Conservation (phyloP, 2,797 vertebrate species). For the Simalia tracyae region DNA sequence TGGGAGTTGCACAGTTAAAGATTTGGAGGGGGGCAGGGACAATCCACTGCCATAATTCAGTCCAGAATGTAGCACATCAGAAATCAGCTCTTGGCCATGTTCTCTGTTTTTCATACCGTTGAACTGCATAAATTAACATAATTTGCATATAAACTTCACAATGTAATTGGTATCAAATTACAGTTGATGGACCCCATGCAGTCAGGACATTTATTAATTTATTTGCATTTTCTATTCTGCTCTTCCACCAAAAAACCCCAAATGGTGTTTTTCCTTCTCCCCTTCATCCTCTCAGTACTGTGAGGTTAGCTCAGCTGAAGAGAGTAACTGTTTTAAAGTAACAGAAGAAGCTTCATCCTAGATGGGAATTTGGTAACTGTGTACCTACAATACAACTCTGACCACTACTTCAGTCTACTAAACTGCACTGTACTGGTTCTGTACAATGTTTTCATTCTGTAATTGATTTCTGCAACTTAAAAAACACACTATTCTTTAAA, state of each 20-base stretch:
- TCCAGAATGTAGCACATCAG: background rate
- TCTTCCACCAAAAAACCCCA: background rate
- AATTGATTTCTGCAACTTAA: background rate
- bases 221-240: background rate
- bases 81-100: background rate
- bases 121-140: background rate
- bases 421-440: background rate
- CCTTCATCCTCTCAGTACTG: background rate
- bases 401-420: background rate
- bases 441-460: background rate
- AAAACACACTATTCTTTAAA: background rate
- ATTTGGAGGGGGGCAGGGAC: slow-evolving; percentile 10
- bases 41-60: background rate
- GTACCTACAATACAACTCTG: background rate
- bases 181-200: background rate
- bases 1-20: background rate
- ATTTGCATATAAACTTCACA: background rate
- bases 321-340: background rate
- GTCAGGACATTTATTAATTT: background rate
- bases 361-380: background rate
- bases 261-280: background rate
- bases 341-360: background rate
- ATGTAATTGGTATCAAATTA: background rate
- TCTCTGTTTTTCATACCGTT: background rate
- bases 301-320: background rate